phyloP scores from a whole-genome alignment of 2,888 invertebrate genomes.

The Bugulina stolonifera region DNA sequence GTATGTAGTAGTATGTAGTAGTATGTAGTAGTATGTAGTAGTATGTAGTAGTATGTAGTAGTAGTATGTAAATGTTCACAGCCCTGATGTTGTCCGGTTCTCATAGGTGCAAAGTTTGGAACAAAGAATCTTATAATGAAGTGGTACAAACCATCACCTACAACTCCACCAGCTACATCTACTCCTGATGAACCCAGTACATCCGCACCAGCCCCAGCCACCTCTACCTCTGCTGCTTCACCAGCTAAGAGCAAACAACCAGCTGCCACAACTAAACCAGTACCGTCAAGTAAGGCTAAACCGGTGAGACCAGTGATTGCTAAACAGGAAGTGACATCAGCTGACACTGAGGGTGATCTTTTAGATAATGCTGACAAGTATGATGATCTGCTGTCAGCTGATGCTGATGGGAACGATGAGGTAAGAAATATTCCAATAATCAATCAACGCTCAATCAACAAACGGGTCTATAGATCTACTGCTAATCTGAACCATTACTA shows the following conservation, averaged over 20 bases:
- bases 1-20: too few species aligned
- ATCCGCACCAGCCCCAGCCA: neutral
- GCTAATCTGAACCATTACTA: neutral
- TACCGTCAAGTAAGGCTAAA: neutral
- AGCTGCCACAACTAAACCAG: neutral
- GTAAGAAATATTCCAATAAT: neutral
- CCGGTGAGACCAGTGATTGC: neutral
- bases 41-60: too few species aligned
- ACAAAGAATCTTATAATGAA: constrained; percentile 38
- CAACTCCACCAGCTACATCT: neutral
- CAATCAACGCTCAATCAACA: neutral
- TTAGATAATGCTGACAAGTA: neutral
- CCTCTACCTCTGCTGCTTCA: neutral
- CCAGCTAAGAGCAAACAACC: neutral
- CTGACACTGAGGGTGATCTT: neutral
- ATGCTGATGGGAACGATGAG: constrained; percentile 1
- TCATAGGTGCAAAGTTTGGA: constrained; percentile 39
- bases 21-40: too few species aligned
- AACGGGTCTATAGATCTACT: neutral
- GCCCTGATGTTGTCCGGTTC: neutral
- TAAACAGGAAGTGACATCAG: neutral
- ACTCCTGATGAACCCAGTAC: neutral
- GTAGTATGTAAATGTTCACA: neutral
- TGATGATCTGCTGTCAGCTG: neutral
- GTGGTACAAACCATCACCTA: constrained; percentile 38